Conservation (phyloP, 1,140 invertebrate species). For the Pseudomyrmex concolor region DNA sequence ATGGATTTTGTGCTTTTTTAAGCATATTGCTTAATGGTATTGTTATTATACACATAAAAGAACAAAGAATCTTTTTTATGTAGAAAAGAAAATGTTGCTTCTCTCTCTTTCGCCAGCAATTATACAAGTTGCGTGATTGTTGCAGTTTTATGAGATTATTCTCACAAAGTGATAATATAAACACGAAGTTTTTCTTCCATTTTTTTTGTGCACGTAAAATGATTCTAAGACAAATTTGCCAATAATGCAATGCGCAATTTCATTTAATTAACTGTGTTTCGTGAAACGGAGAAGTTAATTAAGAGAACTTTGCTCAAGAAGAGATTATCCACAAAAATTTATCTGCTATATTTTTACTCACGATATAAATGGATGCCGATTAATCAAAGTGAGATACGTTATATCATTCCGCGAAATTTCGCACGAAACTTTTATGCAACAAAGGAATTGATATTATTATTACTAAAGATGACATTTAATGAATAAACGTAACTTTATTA, state of each 20-base stretch:
- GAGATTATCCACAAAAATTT: background rate
- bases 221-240: background rate
- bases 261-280: conserved; percentile 38
- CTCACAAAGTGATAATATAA: background rate
- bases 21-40: background rate
- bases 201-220: conserved; percentile 2
- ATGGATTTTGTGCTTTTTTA: background rate
- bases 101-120: no score
- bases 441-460: conserved; percentile 7
- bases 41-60: background rate
- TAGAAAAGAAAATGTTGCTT: no score
- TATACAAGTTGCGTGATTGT: background rate
- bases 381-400: conserved; percentile 23
- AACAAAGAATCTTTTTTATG: no score
- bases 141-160: background rate
- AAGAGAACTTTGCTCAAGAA: conserved; percentile 33
- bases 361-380: background rate
- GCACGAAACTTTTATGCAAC: conserved; percentile 4
- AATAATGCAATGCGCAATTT: conserved; percentile 5
- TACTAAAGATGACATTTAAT: background rate
- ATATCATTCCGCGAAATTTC: conserved; percentile 12
- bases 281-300: conserved; percentile 18
- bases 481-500: background rate
- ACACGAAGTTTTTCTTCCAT: background rate
- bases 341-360: conserved; percentile 24